Evolutionary conservation across 2,797 vertebrate species (phyloP).

Genomic region (Argya squamiceps): DNA sequence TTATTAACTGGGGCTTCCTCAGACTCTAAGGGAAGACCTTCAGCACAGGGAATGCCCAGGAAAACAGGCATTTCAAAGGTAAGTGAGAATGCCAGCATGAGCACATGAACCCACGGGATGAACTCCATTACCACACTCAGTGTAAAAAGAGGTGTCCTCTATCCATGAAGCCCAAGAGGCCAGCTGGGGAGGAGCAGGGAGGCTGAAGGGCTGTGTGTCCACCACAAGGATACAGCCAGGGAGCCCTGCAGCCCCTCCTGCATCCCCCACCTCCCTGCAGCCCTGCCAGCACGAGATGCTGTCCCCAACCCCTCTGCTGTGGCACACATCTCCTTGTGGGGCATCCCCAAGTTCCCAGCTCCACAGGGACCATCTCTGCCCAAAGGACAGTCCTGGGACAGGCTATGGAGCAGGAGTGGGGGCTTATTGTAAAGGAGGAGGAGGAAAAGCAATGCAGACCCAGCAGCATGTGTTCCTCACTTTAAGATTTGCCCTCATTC

Average conservation of each 20-base stretch:
- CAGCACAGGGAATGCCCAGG: neutral
- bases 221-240: neutral
- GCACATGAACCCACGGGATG: accelerated
- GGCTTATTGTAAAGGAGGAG: neutral
- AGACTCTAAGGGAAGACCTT: neutral
- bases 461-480: accelerated
- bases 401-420: neutral
- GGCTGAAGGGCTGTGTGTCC: neutral
- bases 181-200: neutral
- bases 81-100: neutral
- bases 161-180: neutral
- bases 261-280: neutral
- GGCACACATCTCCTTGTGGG: neutral
- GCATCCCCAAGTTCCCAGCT: neutral
- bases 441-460: neutral
- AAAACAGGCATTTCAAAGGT: neutral
- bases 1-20: neutral
- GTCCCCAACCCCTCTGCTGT: neutral
- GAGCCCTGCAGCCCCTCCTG: neutral
- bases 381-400: neutral
- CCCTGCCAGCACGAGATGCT: neutral
- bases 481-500: neutral
- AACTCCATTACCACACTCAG: neutral
- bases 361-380: neutral
- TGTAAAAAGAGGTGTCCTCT: neutral